phyloP scores from a whole-genome alignment of 2,888 invertebrate species.

The Litoditis marina region DNA sequence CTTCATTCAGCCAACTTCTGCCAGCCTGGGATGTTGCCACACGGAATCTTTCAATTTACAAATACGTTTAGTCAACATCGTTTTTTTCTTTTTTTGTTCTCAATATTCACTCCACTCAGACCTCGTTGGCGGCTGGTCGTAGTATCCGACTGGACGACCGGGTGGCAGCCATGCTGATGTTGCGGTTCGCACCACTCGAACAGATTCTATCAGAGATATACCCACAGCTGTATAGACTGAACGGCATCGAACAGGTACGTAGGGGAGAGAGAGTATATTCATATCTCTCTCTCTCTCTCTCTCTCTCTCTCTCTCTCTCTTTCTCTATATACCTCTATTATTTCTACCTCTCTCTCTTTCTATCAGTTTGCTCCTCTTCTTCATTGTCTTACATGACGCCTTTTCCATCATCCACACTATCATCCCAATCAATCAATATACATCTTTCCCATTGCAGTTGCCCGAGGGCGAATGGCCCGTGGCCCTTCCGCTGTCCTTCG shows the following conservation, averaged over 20 bases:
- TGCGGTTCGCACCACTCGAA: conserved; percentile 81
- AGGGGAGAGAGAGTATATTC: too few relatives aligned
- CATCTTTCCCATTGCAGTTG: too few relatives aligned
- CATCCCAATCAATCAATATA: too few relatives aligned
- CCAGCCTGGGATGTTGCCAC: too few relatives aligned
- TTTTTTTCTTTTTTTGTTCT: too few relatives aligned
- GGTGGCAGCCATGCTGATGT: conserved; percentile 84
- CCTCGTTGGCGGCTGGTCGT: conserved; percentile 79
- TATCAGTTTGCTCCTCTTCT: too few relatives aligned
- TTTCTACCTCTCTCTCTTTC: conserved; percentile 12
- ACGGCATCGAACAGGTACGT: conserved; percentile 63
- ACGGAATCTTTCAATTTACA: conserved; percentile 5
- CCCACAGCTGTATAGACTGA: conserved; percentile 86
- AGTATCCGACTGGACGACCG: conserved; percentile 88
- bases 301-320: not conserved
- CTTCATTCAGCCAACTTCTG: not conserved
- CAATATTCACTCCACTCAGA: too few relatives aligned
- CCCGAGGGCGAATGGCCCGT: conserved; percentile 68
- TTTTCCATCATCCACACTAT: not conserved
- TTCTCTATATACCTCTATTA: not conserved
- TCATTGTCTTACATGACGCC: too few relatives aligned
- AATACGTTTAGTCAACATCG: not conserved
- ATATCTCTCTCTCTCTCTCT: too few relatives aligned
- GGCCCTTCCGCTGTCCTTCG: conserved; percentile 79
- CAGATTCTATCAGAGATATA: conserved; percentile 81